Evolutionary conservation across 2,888 invertebrate species (phyloP).

Genomic region (Junonia oenone): DNA sequence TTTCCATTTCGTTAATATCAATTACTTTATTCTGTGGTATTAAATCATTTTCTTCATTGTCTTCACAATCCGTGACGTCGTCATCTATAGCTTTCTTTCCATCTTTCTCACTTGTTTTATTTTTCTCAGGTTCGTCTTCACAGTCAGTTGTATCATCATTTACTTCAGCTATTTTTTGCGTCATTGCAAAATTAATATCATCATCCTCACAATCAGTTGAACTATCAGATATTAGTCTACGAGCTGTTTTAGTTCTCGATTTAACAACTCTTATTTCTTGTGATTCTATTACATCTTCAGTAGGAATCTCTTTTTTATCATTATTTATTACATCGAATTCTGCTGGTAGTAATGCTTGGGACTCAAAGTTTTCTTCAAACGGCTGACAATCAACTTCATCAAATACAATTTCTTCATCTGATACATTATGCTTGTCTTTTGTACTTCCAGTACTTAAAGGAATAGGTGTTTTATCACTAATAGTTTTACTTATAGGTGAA

Average conservation of each 20-base stretch:
- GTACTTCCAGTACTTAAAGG: conserved; percentile 16
- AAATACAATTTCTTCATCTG: conserved; percentile 56
- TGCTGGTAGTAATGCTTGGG: conserved; percentile 51
- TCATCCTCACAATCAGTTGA: conserved; percentile 55
- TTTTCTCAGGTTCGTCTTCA: conserved; percentile 33
- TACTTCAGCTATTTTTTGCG: conserved; percentile 39
- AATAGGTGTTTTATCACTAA: conserved; percentile 16
- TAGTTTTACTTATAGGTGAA: background rate
- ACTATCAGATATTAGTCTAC: conserved; percentile 37
- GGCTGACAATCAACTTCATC: conserved; percentile 49
- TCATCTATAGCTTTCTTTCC: conserved; percentile 33
- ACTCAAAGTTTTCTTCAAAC: conserved; percentile 46
- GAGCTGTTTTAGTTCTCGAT: conserved; percentile 8
- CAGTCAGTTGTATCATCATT: conserved; percentile 44
- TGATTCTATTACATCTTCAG: background rate
- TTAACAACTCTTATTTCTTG: conserved; percentile 6
- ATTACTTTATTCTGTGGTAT: background rate
- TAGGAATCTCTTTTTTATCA: background rate
- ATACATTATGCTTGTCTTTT: conserved; percentile 37
- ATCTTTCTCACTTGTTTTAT: background rate
- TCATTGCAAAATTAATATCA: conserved; percentile 43
- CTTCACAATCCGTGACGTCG: conserved; percentile 50
- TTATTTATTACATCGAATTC: conserved; percentile 28
- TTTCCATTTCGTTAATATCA: conserved; percentile 3
- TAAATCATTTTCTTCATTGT: conserved; percentile 11